Conservation (phyloP, 2,113 vertebrate genomes). For the Lipotes vexillifer region DNA sequence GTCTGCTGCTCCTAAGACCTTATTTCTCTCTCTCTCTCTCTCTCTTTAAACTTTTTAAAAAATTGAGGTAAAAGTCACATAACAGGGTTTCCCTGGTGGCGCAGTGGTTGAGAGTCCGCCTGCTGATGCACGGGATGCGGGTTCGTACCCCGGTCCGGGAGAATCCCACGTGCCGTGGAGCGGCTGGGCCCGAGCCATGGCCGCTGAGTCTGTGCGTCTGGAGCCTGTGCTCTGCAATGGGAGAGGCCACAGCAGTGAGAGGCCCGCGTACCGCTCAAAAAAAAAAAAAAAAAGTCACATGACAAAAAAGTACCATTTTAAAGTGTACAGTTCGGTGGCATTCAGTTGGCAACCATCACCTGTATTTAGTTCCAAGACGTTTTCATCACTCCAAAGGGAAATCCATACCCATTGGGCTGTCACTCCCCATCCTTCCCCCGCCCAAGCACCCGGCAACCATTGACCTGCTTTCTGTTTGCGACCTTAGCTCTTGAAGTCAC, state of each 20-base stretch:
- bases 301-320: background rate
- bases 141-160: too few relatives aligned
- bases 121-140: too few relatives aligned
- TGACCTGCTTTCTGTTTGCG: background rate
- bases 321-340: background rate
- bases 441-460: background rate
- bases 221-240: too few relatives aligned
- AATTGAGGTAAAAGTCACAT: background rate
- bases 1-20: background rate
- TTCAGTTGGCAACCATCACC: background rate
- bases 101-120: too few relatives aligned
- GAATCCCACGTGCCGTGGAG: too few relatives aligned
- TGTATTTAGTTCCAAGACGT: background rate
- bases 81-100: background rate
- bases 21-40: background rate
- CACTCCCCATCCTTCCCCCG: background rate
- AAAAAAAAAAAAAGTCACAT: background rate
- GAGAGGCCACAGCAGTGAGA: too few relatives aligned
- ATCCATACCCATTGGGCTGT: background rate
- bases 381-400: background rate
- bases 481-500: background rate
- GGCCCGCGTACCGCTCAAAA: too few relatives aligned
- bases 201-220: accelerated
- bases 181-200: too few relatives aligned
- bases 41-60: background rate